Base-by-base conservation (phyloP, 2,888 invertebrate genomes). In the Embidobia sp. region DNA sequence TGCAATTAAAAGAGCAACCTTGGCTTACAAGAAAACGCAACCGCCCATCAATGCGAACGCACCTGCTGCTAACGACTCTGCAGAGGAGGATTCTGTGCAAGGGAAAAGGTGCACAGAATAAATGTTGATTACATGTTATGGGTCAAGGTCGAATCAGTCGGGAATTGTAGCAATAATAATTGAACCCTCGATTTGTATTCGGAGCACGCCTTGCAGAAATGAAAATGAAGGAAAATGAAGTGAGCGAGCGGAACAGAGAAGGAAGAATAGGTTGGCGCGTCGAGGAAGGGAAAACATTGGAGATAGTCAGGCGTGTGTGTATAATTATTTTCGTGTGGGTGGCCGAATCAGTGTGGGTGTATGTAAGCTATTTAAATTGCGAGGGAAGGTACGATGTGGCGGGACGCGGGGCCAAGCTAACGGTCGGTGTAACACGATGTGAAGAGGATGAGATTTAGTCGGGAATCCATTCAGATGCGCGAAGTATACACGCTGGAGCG, bases 391-490 rank as follows among this genome's bases (percentile, higher is more conserved):
- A 64, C 15, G 51, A 67, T 64, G 67, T 51, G 61, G 48, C 64
- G 40, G 26, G 26, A 35, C 5, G 13, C 15, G 13, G 16, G 26
- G 53, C 19, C n/a, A 11, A 16, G 27, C 10, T n/a, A 33, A 42
- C 59, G 27, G 78, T 55, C 40, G 78, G 57, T 67, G 72, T 53
- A 63, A 57, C 59, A 64, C 64, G 53, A 55, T 35, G 69, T 18
- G 57, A 40, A 66, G 75, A 75, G 80, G 78, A 69, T 78, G 80
- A 77, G 77, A 81, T 83, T 81, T 80, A 78, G 76, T 73, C 37
- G 72, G 76, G 78, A 22, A 82, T 81, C 80, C 77, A 82, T 83
- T 83, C 78, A 83, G 77, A 80, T 70, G 74, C 77, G 75, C 64
- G 49, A 67, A 61, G 78, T 74, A 57, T 78, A 69, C 59, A 78